Evolutionary conservation across 2,797 vertebrate species (phyloP), one percentile per base, ranked within the genome.

Genomic region (Scomberomorus guttatus): DNA sequence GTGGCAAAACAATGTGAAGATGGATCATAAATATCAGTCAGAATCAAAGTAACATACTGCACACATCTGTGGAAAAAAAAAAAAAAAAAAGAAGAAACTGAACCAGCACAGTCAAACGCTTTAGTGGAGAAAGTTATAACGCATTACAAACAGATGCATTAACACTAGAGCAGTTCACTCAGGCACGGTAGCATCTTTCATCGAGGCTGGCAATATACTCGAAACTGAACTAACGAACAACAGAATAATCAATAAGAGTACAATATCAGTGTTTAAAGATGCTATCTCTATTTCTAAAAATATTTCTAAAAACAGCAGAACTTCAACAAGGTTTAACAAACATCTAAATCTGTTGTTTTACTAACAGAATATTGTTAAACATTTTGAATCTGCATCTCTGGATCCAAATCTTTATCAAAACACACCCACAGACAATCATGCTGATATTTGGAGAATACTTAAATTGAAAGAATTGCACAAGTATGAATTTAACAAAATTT

Each of bases 51-150:
- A 14, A 46, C 13, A 84, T 6, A 13, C 8, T 24, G 5, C 14
- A 18, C 29, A 60, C 48, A 39, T 69, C 20, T 39, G 15, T 71
- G 24, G 24, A 37, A 20, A 54, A 65, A 18, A 32, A 22, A 39
- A 56, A 15, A 5, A 17, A 17, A 44, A 44, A 18, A 50, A 50
- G 18, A 50, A 20, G 39, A 87, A 60, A 80, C n/a, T 10, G 34
- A 66, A 34, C 11, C 32, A 20, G 29, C 77, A 46, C 42, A 81
- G 61, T 71, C 76, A 87, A 79, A 83, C 2, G 0, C 55, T 86
- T 86, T 74, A 89, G 68, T 80, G 58, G 4, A 80, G 44, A 73
- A 58, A 3, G 10, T 62, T 44, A 57, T 32, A 56, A 68, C 5
- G 6, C 57, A 14, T 57, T 71, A 69, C 84, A 84, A 79, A 77